A percentile compares a stretch with the other conserved stretches of the same genome.
Evolutionary conservation across 1,140 invertebrate species (phyloP).

Genomic region (Magallana ariakensis): DNA sequence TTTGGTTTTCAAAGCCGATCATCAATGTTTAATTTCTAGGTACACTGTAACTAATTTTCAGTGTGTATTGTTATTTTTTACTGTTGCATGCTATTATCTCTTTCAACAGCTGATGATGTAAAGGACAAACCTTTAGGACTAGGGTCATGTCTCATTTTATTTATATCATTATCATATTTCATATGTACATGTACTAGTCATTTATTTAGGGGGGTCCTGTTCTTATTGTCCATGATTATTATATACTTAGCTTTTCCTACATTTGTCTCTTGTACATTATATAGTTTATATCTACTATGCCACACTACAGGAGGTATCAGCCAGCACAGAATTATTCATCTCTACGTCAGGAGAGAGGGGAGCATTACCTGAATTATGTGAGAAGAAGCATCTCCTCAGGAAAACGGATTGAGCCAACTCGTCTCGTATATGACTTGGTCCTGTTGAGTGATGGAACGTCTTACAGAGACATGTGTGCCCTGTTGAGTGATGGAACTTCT

Average conservation of each 20-base stretch:
- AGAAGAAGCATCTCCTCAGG: not conserved
- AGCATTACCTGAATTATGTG: not conserved
- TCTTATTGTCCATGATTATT: no score
- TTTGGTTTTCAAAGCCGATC: no score
- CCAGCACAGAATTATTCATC: not conserved
- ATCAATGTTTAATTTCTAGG: not conserved
- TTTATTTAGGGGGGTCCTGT: no score
- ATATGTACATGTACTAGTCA: no score
- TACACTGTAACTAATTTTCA: not conserved
- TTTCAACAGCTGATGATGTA: not conserved
- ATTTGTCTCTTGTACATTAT: no score
- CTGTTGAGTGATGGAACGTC: no score
- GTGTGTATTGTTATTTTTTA: not conserved
- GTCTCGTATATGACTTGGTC: not conserved
- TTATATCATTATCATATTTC: not conserved
- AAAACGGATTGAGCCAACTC: not conserved
- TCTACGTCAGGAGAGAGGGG: not conserved
- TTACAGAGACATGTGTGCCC: no score
- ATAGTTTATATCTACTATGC: no score
- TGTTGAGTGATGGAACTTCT: not conserved
- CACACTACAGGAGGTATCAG: not conserved
- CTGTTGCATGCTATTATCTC: no score
- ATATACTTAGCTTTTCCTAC: no score
- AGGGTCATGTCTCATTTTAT: conserved; percentile 14
- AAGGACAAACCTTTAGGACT: not conserved